phyloP scores from a whole-genome alignment of 2,113 vertebrate species.

The Tonatia bakeri region DNA sequence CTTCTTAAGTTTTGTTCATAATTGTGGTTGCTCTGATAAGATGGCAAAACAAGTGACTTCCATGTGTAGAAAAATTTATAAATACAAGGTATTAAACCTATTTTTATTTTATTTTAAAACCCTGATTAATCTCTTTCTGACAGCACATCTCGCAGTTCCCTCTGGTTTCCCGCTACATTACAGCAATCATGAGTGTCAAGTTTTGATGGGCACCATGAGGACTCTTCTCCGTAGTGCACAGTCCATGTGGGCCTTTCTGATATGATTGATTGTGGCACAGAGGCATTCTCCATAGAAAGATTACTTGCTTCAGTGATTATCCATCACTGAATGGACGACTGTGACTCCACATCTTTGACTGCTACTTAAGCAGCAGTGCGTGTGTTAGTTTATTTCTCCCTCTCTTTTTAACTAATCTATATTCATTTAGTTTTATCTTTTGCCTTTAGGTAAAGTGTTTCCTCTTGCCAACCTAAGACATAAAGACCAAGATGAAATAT shows the following conservation, averaged over 20 bases:
- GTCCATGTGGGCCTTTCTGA: constrained; percentile 26
- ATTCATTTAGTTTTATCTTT: background rate
- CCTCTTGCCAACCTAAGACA: background rate
- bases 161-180: constrained; percentile 38
- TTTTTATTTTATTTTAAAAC: constrained; percentile 45
- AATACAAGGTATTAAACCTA: constrained; percentile 36
- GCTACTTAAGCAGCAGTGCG: background rate
- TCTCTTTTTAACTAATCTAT: background rate
- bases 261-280: background rate
- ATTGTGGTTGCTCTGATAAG: background rate
- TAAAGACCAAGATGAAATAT: background rate
- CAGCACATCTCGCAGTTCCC: constrained; percentile 5
- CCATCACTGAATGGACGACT: background rate
- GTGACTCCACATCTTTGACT: background rate
- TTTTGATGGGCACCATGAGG: constrained; percentile 22
- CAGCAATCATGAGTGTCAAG: constrained; percentile 6
- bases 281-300: constrained; percentile 38
- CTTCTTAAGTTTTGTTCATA: background rate
- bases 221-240: background rate
- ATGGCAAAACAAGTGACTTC: background rate
- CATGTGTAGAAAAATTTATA: background rate
- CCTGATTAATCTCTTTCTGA: constrained; percentile 36
- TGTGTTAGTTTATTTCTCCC: background rate
- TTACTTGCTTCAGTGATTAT: constrained; percentile 57
- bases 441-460: background rate